Evolutionary conservation across 2,888 invertebrate genomes (phyloP).

Genomic region (Cephonodes hylas): DNA sequence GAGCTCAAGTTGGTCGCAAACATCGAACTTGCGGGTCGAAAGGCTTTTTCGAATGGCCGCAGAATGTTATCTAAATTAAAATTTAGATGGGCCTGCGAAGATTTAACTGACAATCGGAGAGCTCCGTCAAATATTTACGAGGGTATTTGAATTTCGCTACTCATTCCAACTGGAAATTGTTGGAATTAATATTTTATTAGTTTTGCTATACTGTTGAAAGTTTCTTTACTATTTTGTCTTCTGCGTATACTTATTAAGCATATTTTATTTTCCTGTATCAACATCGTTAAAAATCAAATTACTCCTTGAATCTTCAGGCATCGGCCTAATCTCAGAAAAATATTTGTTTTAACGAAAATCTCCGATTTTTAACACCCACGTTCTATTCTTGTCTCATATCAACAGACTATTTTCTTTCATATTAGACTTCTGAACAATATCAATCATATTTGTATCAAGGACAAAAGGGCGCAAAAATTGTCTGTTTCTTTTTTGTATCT

Average conservation of each 20-base stretch:
- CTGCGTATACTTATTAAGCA: no score
- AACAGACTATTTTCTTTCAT: background rate
- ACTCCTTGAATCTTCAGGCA: no score
- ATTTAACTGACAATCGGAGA: constrained; percentile 3
- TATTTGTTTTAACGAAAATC: no score
- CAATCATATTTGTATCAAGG: background rate
- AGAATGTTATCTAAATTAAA: constrained; percentile 43
- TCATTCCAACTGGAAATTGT: background rate
- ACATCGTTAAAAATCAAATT: background rate
- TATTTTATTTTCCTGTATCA: no score
- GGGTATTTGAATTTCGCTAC: background rate
- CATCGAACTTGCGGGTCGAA: constrained; percentile 21
- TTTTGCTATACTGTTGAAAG: background rate
- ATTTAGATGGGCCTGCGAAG: constrained; percentile 23
- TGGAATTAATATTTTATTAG: background rate
- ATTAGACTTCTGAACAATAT: background rate
- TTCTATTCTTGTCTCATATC: background rate
- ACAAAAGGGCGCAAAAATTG: constrained; percentile 5
- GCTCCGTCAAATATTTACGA: constrained; percentile 3
- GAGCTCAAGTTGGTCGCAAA: constrained; percentile 40
- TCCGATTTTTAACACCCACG: background rate
- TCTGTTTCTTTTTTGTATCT: background rate
- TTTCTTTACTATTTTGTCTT: background rate
- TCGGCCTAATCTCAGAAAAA: no score
- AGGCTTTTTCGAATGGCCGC: constrained; percentile 24